Base-by-base conservation (phyloP, 2,797 vertebrate genomes). In the Pempheris klunzingeri region DNA sequence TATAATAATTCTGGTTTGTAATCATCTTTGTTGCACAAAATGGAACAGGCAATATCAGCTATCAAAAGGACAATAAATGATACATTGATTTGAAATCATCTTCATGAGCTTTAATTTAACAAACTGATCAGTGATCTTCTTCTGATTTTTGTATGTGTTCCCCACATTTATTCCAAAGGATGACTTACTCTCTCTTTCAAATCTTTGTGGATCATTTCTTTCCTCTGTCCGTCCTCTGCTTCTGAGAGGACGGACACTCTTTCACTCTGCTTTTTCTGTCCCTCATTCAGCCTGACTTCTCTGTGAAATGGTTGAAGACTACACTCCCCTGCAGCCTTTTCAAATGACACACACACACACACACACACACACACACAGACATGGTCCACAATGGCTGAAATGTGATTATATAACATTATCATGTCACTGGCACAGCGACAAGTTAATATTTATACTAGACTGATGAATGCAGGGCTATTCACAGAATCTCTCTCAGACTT, bases 381-480 rank as follows among this genome's bases (percentile, higher is more conserved):
- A 50, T 20, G 52, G 69, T 68, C 71, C 76, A 81, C 39, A 41
- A 79, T 72, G 66, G 57, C 73, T 78, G 57, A 86, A 81, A 87
- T 80, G 52, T 71, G 63, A 87, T 92, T 87, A 91, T 80, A 69
- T 90, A 88, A 91, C 61, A 66, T 87, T 70, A 78, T 64, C 82
- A 54, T 86, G 68, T 77, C 80, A 61, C 22, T 41, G 50, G 70
- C 65, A 64, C 30, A 26, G 64, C 61, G 53, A 62, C 67, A 85
- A 73, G 55, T 74, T 77, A 44, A 72, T 70, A 79, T 80, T 71
- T 47, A 66, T 67, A 18, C 54, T 38, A 53, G 22, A 36, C 68
- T 7, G 38, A 39, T 60, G 26, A 77, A 36, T 75, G 34, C 59
- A 72, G 43, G 3, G 0, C 24, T 26, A 36, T 64, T 52, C n/a